These are phyloP conservation scores for Cataglyphis cursor DNA, from an alignment of 2,888 invertebrate genomes.

Conservation along the genomic window DNA sequence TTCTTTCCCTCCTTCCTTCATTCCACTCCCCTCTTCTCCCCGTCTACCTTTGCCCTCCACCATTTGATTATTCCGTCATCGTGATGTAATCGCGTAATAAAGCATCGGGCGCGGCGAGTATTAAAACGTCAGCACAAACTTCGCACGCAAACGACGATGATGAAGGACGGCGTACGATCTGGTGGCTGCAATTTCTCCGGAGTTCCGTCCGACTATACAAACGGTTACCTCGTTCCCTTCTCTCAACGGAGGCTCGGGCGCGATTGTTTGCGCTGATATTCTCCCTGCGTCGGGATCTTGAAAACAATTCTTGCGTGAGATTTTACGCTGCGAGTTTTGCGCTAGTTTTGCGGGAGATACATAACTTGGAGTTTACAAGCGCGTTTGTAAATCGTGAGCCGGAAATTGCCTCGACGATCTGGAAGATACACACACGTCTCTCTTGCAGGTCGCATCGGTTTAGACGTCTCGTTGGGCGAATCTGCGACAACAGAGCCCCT, in stretches of 20 bases:
- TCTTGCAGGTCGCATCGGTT: neutral
- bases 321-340: constrained; percentile 22
- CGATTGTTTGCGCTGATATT: constrained; percentile 5
- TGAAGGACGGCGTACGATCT: constrained; percentile 39
- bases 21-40: neutral
- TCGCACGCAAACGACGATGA: constrained; percentile 53
- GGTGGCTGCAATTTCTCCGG: constrained; percentile 36
- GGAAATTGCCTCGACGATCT: neutral
- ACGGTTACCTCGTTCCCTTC: constrained; percentile 5
- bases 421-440: neutral
- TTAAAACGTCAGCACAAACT: constrained; percentile 62
- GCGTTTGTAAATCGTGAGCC: constrained; percentile 31
- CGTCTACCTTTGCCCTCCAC: neutral
- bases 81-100: constrained; percentile 62
- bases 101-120: constrained; percentile 60
- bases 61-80: constrained; percentile 65
- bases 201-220: constrained; percentile 14
- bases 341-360: constrained; percentile 5
- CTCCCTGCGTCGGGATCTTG: neutral
- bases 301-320: constrained; percentile 36
- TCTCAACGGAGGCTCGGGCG: neutral
- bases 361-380: neutral
- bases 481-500: neutral
- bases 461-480: neutral
- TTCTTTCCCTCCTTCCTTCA: constrained; percentile 55